Base-by-base conservation (phyloP, 2,797 vertebrate genomes). In the Uromys caudimaculatus region DNA sequence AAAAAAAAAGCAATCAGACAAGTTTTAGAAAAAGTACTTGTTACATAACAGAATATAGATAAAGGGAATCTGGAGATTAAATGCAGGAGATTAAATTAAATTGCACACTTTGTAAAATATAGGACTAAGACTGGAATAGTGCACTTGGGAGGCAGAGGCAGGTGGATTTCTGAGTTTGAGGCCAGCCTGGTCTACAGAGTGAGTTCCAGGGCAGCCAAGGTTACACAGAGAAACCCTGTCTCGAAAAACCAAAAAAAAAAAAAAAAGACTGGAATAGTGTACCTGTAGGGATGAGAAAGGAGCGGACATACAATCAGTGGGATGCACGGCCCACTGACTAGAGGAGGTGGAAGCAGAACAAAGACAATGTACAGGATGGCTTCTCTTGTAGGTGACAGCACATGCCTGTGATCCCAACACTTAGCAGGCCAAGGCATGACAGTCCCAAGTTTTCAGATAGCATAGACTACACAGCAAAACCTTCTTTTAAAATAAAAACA, bases 61-160 rank as follows among this genome's bases (percentile, higher is more conserved):
- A 82, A 84, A 27, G 85, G 11, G 24, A 62, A 32, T 71, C 47
- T 90, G 21, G 35, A 78, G 35, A 41, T 64, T 91, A 93, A 73
- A 78, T 41, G 38, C 24, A 71, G 21, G 81, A 13, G 12, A 90
- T 60, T 83, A n/a, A 69, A 69, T 69, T 69, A 69, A 69, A 69
- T 67, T 95, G 9, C 54, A 32, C 94, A 92, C 92, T 83, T 60
- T 76, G 23, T 77, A 82, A 82, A 69, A 56, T 92, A 21, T 16
- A 38, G 86, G 41, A 69, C 85, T 89, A 24, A 76, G 58, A 86
- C 52, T 86, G 35, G n/a, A n/a, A n/a, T n/a, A n/a, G n/a, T n/a
- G n/a, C n/a, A n/a, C n/a, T n/a, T n/a, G n/a, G n/a, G n/a, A n/a
- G n/a, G n/a, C n/a, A n/a, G n/a, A n/a, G n/a, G n/a, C n/a, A n/a